phyloP scores from a whole-genome alignment of 2,797 vertebrate genomes.

The Spinus pinus region DNA sequence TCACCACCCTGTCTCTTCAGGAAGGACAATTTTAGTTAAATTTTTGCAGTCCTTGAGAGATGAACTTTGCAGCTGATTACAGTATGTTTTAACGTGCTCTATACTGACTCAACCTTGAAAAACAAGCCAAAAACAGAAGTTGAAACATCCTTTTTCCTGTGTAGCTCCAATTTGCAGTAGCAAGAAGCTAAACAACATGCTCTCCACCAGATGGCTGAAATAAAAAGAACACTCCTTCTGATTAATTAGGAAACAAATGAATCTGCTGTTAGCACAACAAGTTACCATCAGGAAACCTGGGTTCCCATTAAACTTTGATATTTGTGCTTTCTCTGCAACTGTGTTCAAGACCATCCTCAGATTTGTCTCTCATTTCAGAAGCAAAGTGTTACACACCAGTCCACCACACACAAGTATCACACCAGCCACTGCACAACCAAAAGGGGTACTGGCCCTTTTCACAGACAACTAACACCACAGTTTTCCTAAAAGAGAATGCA shows the following conservation, averaged over 20 bases:
- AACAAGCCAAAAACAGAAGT: slow-evolving; percentile 67
- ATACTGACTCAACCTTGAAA: slow-evolving; percentile 50
- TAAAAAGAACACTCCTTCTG: slow-evolving; percentile 72
- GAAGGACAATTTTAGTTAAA: background rate
- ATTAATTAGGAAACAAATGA: slow-evolving; percentile 75
- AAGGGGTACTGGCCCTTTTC: background rate
- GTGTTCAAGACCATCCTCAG: background rate
- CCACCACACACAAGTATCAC: background rate
- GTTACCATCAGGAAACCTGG: slow-evolving; percentile 57
- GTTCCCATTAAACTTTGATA: slow-evolving; percentile 25
- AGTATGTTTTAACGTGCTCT: slow-evolving; percentile 25
- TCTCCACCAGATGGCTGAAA: slow-evolving; percentile 73
- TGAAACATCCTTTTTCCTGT: slow-evolving; percentile 67
- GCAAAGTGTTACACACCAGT: background rate
- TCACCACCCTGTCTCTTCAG: background rate
- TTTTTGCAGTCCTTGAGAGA: background rate
- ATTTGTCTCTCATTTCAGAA: background rate
- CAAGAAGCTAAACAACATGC: slow-evolving; percentile 72
- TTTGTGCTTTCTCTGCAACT: background rate
- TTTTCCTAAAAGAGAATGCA: background rate
- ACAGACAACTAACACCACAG: background rate
- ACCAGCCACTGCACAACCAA: background rate
- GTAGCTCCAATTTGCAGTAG: slow-evolving; percentile 61
- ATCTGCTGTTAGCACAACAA: slow-evolving; percentile 74
- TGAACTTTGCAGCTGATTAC: slow-evolving; percentile 10